These are phyloP conservation scores for Cyrtorhinus lividipennis DNA, from an alignment of 1,140 invertebrate species.

Conservation along the genomic window DNA sequence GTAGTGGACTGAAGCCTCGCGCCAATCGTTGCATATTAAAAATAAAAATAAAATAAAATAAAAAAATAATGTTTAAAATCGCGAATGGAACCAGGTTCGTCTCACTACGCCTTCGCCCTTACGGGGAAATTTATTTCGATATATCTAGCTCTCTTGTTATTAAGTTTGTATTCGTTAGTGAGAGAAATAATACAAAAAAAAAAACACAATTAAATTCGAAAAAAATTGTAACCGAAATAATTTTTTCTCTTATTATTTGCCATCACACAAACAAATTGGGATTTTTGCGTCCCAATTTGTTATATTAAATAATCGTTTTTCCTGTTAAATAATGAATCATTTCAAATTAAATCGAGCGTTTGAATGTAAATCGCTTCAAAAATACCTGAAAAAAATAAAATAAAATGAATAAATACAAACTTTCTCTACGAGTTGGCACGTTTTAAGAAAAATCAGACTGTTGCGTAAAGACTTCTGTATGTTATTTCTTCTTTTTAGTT, in stretches of 20 bases:
- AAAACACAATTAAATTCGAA: slow-evolving; percentile 12
- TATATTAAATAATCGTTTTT: no score
- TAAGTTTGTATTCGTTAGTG: not conserved
- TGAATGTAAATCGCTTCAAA: no score
- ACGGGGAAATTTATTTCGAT: not conserved
- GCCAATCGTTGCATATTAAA: not conserved
- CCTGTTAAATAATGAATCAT: no score
- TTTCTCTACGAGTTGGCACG: not conserved
- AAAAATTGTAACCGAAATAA: no score
- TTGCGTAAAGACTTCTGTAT: slow-evolving; percentile 20
- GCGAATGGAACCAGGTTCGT: slow-evolving; percentile 8
- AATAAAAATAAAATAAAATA: not conserved
- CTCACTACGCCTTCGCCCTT: not conserved
- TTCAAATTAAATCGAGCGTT: no score
- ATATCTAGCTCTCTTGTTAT: slow-evolving; percentile 2
- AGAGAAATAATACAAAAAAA: not conserved
- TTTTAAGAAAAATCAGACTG: slow-evolving; percentile 17
- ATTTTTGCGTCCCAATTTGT: no score
- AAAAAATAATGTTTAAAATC: not conserved
- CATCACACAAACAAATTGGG: no score
- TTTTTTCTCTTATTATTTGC: no score
- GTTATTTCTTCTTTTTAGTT: slow-evolving; percentile 15
- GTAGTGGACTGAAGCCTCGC: slow-evolving; percentile 9
- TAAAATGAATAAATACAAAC: no score
- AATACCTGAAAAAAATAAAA: no score